Percentiles rank a stretch among this genome's conserved stretches.
Conservation (phyloP, 2,888 invertebrate species). For the Orthosia cruda region DNA sequence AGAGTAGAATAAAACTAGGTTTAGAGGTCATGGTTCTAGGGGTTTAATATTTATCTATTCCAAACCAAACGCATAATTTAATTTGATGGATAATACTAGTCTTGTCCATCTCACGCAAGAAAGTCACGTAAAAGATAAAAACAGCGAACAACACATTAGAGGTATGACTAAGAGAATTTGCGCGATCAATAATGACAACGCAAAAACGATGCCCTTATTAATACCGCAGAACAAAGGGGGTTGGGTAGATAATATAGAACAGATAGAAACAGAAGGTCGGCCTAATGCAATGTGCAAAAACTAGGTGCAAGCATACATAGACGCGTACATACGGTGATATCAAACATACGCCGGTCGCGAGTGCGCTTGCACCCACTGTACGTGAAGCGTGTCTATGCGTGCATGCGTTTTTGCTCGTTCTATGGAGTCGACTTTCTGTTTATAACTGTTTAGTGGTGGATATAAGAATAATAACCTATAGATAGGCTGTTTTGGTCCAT, state of each 20-base stretch:
- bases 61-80: not conserved
- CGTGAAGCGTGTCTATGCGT: not conserved
- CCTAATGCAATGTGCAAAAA: not conserved
- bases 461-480: slow-evolving; percentile 64
- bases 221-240: slow-evolving; percentile 61
- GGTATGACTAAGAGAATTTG: slow-evolving; percentile 56
- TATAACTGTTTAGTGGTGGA: not conserved
- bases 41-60: not conserved
- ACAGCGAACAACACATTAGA: slow-evolving; percentile 39
- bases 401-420: not conserved
- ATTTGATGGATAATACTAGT: not conserved
- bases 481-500: slow-evolving; percentile 70
- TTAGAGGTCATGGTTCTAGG: no score
- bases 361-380: not conserved
- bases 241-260: slow-evolving; percentile 19
- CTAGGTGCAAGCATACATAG: not conserved
- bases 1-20: not conserved
- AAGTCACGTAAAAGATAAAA: slow-evolving; percentile 36
- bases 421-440: not conserved
- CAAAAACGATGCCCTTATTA: slow-evolving; percentile 62
- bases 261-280: slow-evolving; percentile 14
- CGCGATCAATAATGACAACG: slow-evolving; percentile 68
- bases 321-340: not conserved
- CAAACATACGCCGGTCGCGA: not conserved
- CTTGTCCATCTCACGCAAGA: not conserved